These are phyloP conservation scores for Hippocampus kuda DNA, from an alignment of 2,797 vertebrate genomes.

Conservation along the genomic window DNA sequence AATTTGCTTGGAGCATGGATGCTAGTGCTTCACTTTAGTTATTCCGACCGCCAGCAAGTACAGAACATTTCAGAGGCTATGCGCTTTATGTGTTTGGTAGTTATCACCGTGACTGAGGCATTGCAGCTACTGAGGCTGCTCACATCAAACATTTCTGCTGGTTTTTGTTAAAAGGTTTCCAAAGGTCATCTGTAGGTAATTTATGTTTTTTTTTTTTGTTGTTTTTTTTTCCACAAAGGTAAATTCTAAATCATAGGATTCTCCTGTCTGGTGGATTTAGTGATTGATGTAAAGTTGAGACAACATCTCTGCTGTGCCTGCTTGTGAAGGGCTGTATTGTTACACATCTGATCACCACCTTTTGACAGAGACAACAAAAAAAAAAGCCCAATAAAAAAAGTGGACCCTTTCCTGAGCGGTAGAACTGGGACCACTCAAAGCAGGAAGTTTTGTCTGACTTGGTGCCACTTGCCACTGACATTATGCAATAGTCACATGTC, in stretches of 20 bases:
- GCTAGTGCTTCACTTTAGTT: not conserved
- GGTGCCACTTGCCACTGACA: conserved; percentile 24
- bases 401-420: not conserved
- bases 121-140: conserved; percentile 9
- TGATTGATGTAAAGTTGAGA: conserved; percentile 36
- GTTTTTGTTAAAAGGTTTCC: conserved; percentile 36
- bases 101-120: conserved; percentile 9
- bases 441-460: conserved; percentile 17
- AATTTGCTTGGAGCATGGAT: not conserved
- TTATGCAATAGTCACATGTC: conserved; percentile 27
- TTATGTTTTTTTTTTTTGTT: conserved; percentile 40
- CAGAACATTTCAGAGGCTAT: not conserved
- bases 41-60: not conserved
- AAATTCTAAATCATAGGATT: conserved; percentile 40
- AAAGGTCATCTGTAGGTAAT: conserved; percentile 27
- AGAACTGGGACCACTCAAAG: conserved; percentile 17
- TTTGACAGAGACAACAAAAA: not conserved
- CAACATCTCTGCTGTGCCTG: conserved; percentile 11
- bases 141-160: conserved; percentile 42
- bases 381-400: not conserved
- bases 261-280: conserved; percentile 22
- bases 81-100: not conserved
- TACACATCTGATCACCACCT: not conserved
- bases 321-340: not conserved
- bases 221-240: conserved; percentile 28